Base-by-base conservation (phyloP, 2,797 vertebrate species). In the Poecilia wingei region DNA sequence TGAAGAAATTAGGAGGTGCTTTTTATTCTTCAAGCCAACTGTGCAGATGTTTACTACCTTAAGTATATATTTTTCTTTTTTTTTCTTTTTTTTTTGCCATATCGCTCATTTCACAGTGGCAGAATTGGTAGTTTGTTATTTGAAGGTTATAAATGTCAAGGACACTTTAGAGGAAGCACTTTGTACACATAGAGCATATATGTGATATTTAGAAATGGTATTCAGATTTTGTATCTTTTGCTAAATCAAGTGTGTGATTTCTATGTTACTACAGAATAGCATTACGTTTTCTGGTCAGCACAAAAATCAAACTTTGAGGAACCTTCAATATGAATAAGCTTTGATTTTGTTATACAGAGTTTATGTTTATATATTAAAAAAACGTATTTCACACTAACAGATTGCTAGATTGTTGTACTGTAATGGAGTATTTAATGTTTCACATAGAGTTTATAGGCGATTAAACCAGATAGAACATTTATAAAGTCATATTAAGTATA, bases 101-200 rank as follows among this genome's bases (percentile, higher is more conserved):
- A 81, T 77, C 72, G 84, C 72, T 81, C 78, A 79, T 84, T 84
- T 77, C 55, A 84, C 87, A 76, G 82, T 82, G 74, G 77, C 77
- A 45, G 71, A 72, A 80, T 84, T 46, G 89, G 76, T 77, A 80
- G 83, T 47, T 57, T 80, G 64, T 84, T 82, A 77, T 86, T 87
- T 87, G 74, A 81, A 84, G 78, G 84, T 84, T 88, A 76, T 76
- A 77, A 84, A 92, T 91, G 84, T 94, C 84, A 87, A 84, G 86
- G 90, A 93, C 88, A 92, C 91, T 92, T 94, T 91, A 88, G 89
- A 91, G 84, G 80, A 90, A 92, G 93, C 93, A 94, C 93, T 94
- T 94, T 94, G 82, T 91, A 91, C 79, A 83, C 70, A 80, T 59
- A 82, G 75, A 84, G 77, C 55, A 75, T 80, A 80, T 86, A 83